phyloP scores from a whole-genome alignment of 2,888 invertebrate species.

The Ariolimax columbianus region DNA sequence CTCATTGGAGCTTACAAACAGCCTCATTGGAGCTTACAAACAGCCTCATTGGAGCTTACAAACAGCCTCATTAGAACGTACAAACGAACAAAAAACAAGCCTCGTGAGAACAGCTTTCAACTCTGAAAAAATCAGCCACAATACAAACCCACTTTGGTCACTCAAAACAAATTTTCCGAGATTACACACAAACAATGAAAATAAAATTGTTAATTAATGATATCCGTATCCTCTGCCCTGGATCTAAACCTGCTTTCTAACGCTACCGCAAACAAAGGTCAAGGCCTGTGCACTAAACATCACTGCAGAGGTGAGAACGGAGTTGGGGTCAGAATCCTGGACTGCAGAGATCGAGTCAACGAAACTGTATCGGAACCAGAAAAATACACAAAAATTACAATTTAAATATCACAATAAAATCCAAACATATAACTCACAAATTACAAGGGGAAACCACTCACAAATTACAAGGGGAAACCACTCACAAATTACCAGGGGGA shows the following conservation, averaged over 20 bases:
- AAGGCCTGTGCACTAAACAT: background rate
- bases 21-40: background rate
- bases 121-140: background rate
- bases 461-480: too few relatives aligned
- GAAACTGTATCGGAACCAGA: constrained; percentile 84
- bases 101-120: background rate
- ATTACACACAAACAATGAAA: background rate
- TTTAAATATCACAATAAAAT: too few relatives aligned
- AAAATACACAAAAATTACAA: background rate
- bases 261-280: constrained; percentile 4
- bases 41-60: background rate
- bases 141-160: background rate
- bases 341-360: constrained; percentile 96
- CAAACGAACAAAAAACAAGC: background rate
- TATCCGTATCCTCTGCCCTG: background rate
- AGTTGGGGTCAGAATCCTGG: constrained; percentile 94
- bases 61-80: background rate
- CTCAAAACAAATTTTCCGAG: background rate
- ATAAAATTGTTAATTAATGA: background rate
- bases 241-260: background rate
- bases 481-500: too few relatives aligned
- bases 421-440: too few relatives aligned
- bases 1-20: background rate
- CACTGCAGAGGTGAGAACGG: constrained; percentile 96
- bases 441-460: too few relatives aligned